Evolutionary conservation across 1,140 invertebrate genomes (phyloP), one percentile per base, ranked within the genome.

Genomic region (Drosophila trapezifrons): DNA sequence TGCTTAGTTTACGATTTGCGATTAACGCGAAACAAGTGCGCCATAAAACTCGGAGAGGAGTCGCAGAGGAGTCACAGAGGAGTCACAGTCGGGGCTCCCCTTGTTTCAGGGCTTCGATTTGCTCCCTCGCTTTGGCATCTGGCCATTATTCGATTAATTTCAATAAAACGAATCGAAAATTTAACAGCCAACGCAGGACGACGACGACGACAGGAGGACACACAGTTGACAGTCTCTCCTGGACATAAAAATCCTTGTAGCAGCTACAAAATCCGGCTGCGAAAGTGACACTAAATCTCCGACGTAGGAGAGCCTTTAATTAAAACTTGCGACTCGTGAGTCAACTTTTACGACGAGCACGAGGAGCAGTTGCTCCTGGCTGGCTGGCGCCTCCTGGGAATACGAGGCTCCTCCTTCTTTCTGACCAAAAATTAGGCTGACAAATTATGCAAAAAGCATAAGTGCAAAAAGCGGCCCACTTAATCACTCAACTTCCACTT

Each of bases 1-100:
- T 86, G 83, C 80, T 86, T 89, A 89, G 84, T 89, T 86, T 86
- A 86, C 83, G 83, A 89, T 86, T 89, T 83, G 80, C 83, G 83
- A 86, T 86, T 86, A 86, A 86, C 83, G 83, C 79, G 84, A 86
- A 86, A 86, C 83, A 86, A 86, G 83, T 86, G 84, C 84, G 76
- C 80, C 84, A 87, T 86, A 89, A 86, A 86, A 86, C 45, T 47
- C 62, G 54, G 57, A 15, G 37, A 38, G 66, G 62, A 57, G 83
- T 86, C 67, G 37, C 65, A 52, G 37, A 38, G 66, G 62, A 57
- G 83, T 86, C 67, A 42, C 65, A 52, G n/a, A n/a, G n/a, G n/a
- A n/a, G 78, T 81, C 52, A 22, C 46, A 17, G 12, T 40, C 46
- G 42, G 17, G 17, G 13, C 37, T 46, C 18, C 38, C 25, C 20